phyloP scores from a whole-genome alignment of 2,113 vertebrate genomes.

The Montifringilla adamsi region DNA sequence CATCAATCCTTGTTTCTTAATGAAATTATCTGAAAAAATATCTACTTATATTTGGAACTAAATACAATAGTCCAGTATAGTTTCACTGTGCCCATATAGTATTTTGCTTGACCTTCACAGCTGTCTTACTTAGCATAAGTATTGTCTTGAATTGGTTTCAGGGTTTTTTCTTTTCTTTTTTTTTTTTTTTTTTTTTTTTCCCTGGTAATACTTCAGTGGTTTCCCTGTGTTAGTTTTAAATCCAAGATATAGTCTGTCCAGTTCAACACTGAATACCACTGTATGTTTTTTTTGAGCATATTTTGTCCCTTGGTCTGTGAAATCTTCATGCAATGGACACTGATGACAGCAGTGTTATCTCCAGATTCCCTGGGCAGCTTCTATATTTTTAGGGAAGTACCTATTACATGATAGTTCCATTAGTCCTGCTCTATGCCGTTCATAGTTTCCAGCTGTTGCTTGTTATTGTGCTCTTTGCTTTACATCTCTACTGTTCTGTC shows the following conservation, averaged over 20 bases:
- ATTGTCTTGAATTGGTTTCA: neutral
- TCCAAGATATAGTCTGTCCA: neutral
- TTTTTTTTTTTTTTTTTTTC: no score
- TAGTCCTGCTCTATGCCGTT: neutral
- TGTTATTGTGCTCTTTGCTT: neutral
- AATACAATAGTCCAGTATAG: neutral
- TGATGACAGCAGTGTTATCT: neutral
- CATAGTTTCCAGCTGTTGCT: neutral
- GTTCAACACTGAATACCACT: neutral
- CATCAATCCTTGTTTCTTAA: neutral
- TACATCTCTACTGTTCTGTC: neutral
- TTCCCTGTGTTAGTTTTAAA: neutral
- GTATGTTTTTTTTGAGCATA: neutral
- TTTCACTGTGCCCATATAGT: neutral
- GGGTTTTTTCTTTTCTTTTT: rapidly evolving
- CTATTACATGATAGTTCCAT: neutral
- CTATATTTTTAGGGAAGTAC: neutral
- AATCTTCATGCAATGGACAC: neutral
- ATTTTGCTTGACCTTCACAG: neutral
- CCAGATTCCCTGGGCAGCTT: neutral
- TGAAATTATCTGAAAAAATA: neutral
- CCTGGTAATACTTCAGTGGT: neutral
- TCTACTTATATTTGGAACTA: neutral
- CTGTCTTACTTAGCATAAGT: neutral
- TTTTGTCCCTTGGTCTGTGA: neutral